Percentiles rank a stretch among this genome's conserved stretches.
Conservation (phyloP, 2,113 vertebrate genomes). For the Thomomys bottae region DNA sequence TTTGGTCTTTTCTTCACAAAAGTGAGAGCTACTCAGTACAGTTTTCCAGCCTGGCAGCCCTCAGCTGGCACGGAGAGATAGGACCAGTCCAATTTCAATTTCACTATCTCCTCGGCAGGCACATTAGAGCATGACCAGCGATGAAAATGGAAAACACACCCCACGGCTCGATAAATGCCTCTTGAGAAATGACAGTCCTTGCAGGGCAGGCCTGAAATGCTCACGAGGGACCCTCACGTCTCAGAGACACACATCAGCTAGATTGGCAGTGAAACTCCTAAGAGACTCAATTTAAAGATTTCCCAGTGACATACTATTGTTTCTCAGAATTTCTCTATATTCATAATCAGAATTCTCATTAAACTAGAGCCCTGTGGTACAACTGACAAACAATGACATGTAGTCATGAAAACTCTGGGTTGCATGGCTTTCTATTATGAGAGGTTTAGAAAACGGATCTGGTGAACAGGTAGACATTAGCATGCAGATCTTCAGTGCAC, state of each 20-base stretch:
- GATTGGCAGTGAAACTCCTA: neutral
- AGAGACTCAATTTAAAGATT: neutral
- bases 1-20: slow-evolving; percentile 5
- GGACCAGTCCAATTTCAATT: slow-evolving; percentile 63
- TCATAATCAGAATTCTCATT: neutral
- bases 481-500: no score
- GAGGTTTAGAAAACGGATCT: neutral
- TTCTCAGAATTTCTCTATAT: neutral
- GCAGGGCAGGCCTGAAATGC: neutral
- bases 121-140: slow-evolving; percentile 69
- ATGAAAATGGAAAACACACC: slow-evolving; percentile 68
- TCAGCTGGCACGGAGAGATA: slow-evolving; percentile 63
- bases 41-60: neutral
- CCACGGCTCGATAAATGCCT: slow-evolving; percentile 27
- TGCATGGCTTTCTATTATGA: neutral
- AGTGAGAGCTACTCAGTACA: neutral
- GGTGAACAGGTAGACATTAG: neutral
- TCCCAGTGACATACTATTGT: neutral
- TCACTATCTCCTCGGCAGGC: slow-evolving; percentile 59
- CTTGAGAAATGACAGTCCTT: neutral
- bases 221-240: no score
- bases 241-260: neutral
- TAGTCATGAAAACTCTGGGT: neutral
- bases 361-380: neutral
- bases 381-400: neutral